phyloP scores from a whole-genome alignment of 2,113 vertebrate species.

The Telmatochromis sp. region DNA sequence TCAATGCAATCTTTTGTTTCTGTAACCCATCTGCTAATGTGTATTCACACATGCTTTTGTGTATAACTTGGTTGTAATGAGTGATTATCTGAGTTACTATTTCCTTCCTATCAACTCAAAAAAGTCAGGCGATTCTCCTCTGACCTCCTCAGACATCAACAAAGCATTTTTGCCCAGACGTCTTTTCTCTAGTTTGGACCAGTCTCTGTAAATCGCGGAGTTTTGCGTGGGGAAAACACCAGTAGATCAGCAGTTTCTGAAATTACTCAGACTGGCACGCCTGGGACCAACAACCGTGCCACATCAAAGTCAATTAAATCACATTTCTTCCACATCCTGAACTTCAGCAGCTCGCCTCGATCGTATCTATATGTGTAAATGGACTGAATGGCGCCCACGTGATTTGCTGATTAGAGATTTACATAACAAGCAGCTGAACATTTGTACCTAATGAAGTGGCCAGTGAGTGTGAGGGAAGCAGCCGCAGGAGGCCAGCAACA shows the following conservation, averaged over 20 bases:
- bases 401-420: neutral
- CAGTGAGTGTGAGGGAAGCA: neutral
- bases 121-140: neutral
- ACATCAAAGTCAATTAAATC: neutral
- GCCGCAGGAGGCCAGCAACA: neutral
- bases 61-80: neutral
- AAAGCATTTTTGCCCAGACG: neutral
- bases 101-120: neutral
- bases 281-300: neutral
- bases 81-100: neutral
- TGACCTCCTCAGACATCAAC: neutral
- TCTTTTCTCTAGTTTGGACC: neutral
- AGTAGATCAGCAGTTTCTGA: neutral
- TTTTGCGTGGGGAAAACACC: neutral
- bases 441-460: neutral
- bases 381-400: neutral
- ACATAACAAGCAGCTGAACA: neutral
- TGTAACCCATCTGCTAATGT: neutral
- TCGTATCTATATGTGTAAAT: neutral
- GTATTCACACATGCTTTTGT: neutral
- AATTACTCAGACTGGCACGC: neutral
- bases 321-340: neutral
- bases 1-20: fast-evolving
- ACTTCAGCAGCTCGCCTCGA: neutral
- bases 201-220: neutral